phyloP scores from a whole-genome alignment of 2,113 vertebrate genomes.

The Todiramphus saurophagus region DNA sequence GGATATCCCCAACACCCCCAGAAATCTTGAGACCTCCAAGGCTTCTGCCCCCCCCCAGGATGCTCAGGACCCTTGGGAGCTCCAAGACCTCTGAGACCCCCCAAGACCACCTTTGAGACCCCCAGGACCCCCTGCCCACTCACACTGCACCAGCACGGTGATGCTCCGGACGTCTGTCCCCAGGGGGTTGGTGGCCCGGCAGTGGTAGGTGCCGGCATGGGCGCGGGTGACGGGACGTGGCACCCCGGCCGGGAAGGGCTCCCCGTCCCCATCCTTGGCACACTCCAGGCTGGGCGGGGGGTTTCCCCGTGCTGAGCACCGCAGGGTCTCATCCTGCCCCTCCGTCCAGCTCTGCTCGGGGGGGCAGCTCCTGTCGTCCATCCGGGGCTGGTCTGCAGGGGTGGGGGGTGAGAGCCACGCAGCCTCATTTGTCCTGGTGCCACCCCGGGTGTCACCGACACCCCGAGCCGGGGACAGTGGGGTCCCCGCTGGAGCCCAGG shows the following conservation, averaged over 20 bases:
- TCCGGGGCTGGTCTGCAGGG: not conserved
- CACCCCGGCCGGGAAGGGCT: not conserved
- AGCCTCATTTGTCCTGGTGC: too few relatives aligned
- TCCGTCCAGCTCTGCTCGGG: not conserved
- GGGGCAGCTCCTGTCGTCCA: not conserved
- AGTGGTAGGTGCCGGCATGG: slow-evolving; percentile 12
- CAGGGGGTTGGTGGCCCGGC: not conserved
- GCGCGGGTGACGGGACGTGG: not conserved
- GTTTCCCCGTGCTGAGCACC: not conserved
- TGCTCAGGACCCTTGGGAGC: too few relatives aligned
- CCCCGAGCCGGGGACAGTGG: too few relatives aligned
- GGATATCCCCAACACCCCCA: too few relatives aligned
- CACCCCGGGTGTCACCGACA: too few relatives aligned
- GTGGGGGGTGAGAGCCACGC: not conserved
- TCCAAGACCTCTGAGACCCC: too few relatives aligned
- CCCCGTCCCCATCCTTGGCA: not conserved
- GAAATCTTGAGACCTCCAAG: too few relatives aligned
- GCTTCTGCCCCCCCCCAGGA: too few relatives aligned
- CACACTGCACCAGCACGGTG: not conserved
- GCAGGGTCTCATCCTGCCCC: not conserved
- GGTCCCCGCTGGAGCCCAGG: too few relatives aligned
- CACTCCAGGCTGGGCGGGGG: not conserved
- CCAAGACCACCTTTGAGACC: too few relatives aligned
- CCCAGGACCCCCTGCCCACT: not conserved
- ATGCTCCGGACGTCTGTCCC: not conserved